Base-by-base conservation (phyloP, 2,113 vertebrate species). In the Megaceryle maxima region DNA sequence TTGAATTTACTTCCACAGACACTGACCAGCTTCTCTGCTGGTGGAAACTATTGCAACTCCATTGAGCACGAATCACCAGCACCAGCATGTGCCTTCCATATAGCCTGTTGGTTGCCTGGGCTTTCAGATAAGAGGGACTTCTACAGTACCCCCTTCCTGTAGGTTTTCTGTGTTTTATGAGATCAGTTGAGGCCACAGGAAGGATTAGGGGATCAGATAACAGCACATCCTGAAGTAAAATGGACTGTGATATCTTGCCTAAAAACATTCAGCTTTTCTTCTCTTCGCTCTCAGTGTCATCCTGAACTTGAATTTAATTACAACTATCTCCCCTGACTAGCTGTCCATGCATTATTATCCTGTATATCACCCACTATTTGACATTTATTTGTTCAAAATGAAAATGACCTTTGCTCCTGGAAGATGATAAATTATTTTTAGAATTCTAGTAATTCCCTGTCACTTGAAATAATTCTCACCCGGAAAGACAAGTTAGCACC, bases 301-400 rank as follows among this genome's bases (percentile, higher is more conserved):
- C 76, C 90, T 90, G 46, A 92, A 72, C 76, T 88, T 90, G 69
- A 92, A 90, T 93, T 82, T 74, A 96, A 96, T 96, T 94, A 75
- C 73, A 75, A 39, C 51, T 94, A 56, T 92, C 90, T 95, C 59
- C 76, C 70, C 68, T 94, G 93, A 73, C 90, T 88, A 26, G 16
- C 46, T 92, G 64, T 72, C 92, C 29, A 37, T 70, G 48, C 41
- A 78, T 85, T 96, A 90, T 93, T 93, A 86, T 83, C 85, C 56
- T 72, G 80, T 88, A 68, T 79, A 93, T 93, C 88, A 90, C 57
- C 76, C 41, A 62, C 33, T 72, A 88, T 88, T 92, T 88, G 93
- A 90, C 90, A 84, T 95, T 94, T 93, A 96, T 93, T 92, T 96
- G 83, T 88, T 83, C 60, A 87, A 96, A 96, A 95, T 93, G n/a